A percentile compares a stretch with the other conserved stretches of the same genome.
These are phyloP conservation scores for Callosobruchus maculatus DNA, from an alignment of 2,888 invertebrate genomes.

Conservation along the genomic window DNA sequence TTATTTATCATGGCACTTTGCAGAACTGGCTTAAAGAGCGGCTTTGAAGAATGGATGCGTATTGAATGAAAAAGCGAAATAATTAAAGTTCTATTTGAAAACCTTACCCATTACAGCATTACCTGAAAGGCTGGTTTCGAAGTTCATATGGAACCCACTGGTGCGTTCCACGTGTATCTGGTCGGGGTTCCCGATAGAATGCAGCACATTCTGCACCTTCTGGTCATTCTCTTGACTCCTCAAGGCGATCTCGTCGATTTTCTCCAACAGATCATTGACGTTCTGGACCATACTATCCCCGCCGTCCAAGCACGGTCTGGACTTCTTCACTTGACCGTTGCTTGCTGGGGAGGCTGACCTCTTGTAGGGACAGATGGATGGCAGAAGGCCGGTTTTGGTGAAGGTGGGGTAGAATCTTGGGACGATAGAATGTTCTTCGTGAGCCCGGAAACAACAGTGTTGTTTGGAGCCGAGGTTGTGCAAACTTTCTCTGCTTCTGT, in stretches of 20 bases:
- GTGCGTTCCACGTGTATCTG: neutral
- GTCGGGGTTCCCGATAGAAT: neutral
- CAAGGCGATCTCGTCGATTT: conserved; percentile 8
- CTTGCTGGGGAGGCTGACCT: neutral
- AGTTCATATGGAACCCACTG: neutral
- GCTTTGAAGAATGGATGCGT: too few species aligned
- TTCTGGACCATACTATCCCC: conserved; percentile 8
- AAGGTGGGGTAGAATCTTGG: neutral
- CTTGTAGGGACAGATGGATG: neutral
- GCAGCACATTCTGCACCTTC: conserved; percentile 7
- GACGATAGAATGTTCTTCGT: neutral
- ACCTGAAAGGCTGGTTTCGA: neutral
- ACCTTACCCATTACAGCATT: too few species aligned
- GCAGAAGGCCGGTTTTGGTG: neutral
- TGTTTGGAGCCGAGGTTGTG: neutral
- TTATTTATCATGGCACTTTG: too few species aligned
- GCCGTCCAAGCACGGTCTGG: neutral
- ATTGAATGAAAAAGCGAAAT: too few species aligned
- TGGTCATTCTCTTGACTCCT: conserved; percentile 6
- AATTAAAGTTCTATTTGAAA: too few species aligned
- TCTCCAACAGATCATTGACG: conserved; percentile 10
- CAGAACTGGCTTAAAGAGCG: too few species aligned
- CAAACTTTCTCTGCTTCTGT: neutral
- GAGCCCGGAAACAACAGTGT: neutral
- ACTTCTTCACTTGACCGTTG: neutral